Evolutionary conservation across 2,888 invertebrate species (phyloP).

Genomic region (Augiades crinisus): DNA sequence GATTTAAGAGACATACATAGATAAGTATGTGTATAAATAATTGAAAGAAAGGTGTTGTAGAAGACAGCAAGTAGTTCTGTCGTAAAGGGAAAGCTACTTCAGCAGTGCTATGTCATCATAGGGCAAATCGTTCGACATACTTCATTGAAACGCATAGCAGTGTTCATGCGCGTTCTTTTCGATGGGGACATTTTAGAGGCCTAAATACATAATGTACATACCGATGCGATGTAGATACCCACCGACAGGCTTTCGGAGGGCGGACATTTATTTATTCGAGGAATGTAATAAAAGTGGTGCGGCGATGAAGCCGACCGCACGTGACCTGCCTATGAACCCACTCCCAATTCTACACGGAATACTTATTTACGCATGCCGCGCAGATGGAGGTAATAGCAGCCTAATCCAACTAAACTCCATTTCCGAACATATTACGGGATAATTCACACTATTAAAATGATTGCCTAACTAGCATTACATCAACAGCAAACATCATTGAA

Average conservation of each 20-base stretch:
- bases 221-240: neutral
- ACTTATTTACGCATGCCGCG: slow-evolving; percentile 59
- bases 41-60: no score
- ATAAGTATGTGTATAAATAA: no score
- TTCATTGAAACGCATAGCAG: no score
- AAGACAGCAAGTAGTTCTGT: no score
- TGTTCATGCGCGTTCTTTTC: neutral
- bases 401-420: slow-evolving; percentile 26
- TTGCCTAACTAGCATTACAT: no score
- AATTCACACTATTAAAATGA: no score
- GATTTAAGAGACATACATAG: no score
- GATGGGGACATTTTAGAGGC: neutral
- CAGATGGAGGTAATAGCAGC: slow-evolving; percentile 32
- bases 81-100: no score
- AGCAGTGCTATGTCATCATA: no score
- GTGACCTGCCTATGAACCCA: slow-evolving; percentile 60
- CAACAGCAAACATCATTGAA: no score
- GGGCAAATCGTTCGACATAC: no score
- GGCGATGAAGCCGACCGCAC: slow-evolving; percentile 43
- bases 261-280: slow-evolving; percentile 52
- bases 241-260: slow-evolving; percentile 46
- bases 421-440: slow-evolving; percentile 1
- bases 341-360: slow-evolving; percentile 12
- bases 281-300: slow-evolving; percentile 73
- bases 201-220: neutral